A percentile compares a stretch with the other conserved stretches of the same genome.
These are phyloP conservation scores for Schmidtea mediterranea DNA, from an alignment of 1,140 invertebrate species.

Conservation along the genomic window DNA sequence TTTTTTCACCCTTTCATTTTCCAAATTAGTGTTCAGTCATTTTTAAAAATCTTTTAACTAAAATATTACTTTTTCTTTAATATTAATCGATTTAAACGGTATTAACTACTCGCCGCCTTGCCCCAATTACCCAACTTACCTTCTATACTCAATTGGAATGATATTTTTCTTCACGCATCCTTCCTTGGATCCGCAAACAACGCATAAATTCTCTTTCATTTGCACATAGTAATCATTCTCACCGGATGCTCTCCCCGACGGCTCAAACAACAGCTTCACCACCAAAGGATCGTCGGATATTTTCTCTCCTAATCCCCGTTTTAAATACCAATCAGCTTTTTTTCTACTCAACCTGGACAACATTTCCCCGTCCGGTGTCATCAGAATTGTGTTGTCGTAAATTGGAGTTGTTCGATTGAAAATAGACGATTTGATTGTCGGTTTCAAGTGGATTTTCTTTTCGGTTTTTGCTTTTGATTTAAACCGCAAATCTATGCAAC, in stretches of 20 bases:
- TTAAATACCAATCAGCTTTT: slow-evolving; percentile 48
- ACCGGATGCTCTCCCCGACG: slow-evolving; percentile 38
- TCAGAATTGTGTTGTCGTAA: slow-evolving; percentile 49
- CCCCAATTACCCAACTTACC: too few relatives aligned
- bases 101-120: too few relatives aligned
- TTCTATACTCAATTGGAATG: slow-evolving; percentile 53
- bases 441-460: slow-evolving; percentile 21
- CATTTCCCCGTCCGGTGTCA: slow-evolving; percentile 47
- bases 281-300: slow-evolving; percentile 41
- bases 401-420: slow-evolving; percentile 25
- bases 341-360: slow-evolving; percentile 51
- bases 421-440: slow-evolving; percentile 24
- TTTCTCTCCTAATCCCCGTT: slow-evolving; percentile 37
- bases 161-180: slow-evolving; percentile 49
- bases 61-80: too few relatives aligned
- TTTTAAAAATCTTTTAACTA: too few relatives aligned
- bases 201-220: slow-evolving; percentile 49
- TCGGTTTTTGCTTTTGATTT: slow-evolving; percentile 7
- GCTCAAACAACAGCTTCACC: slow-evolving; percentile 49
- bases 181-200: slow-evolving; percentile 44
- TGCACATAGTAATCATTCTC: slow-evolving; percentile 43
- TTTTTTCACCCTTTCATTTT: too few relatives aligned
- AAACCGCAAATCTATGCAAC: not conserved
- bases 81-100: too few relatives aligned
- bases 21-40: too few relatives aligned